Percentiles rank a stretch among this genome's conserved stretches.
phyloP scores from a whole-genome alignment of 2,797 vertebrate species.

The Myiotriccus ornatus region DNA sequence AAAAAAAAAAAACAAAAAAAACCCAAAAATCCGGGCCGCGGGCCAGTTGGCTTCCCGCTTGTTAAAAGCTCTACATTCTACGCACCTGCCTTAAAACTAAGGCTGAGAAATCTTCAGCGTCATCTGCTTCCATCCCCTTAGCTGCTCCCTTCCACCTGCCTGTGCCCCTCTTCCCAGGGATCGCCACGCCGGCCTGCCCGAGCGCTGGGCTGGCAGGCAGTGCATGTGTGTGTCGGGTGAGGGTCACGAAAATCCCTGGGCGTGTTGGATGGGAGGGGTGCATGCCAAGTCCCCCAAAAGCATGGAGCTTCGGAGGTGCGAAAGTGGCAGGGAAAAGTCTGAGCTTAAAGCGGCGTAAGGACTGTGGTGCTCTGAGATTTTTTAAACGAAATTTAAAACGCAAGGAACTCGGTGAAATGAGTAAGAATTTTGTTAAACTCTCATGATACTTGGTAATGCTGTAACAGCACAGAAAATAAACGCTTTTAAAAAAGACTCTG shows the following conservation, averaged over 20 bases:
- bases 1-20: neutral
- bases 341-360: neutral
- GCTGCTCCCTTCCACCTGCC: neutral
- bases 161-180: neutral
- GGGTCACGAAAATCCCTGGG: neutral
- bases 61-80: neutral
- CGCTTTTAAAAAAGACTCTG: neutral
- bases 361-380: neutral
- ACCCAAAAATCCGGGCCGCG: neutral
- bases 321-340: neutral
- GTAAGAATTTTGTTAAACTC: neutral
- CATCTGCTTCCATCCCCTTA: slow-evolving; percentile 18
- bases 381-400: neutral
- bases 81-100: neutral
- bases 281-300: slow-evolving; percentile 4
- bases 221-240: neutral
- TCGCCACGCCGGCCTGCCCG: neutral
- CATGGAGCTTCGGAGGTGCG: neutral
- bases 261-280: neutral
- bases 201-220: neutral
- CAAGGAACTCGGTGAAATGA: neutral
- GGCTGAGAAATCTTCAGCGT: neutral
- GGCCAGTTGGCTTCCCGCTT: neutral
- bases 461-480: neutral
- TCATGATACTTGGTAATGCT: neutral